Conservation (phyloP, 2,797 vertebrate genomes). For the Pipistrellus kuhlii region DNA sequence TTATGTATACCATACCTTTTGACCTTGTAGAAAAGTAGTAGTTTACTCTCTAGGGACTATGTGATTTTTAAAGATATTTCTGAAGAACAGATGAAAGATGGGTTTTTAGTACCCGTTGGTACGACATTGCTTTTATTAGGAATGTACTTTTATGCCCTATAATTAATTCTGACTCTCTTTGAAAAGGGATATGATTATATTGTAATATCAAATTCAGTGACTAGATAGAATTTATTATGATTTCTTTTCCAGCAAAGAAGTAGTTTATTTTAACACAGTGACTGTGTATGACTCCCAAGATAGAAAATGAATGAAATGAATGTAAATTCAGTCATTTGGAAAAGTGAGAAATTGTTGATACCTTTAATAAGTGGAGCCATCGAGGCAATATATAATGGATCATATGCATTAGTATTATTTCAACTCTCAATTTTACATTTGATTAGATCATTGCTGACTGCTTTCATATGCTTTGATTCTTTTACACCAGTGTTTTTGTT, state of each 20-base stretch:
- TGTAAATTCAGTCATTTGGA: neutral
- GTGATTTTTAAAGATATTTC: conserved; percentile 28
- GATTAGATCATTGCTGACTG: conserved; percentile 8
- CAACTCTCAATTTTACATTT: conserved; percentile 24
- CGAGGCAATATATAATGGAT: neutral
- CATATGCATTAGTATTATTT: neutral
- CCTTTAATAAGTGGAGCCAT: neutral
- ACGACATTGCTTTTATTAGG: neutral
- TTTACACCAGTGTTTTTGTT: neutral
- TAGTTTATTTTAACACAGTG: conserved; percentile 18
- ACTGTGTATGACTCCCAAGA: neutral
- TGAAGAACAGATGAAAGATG: neutral
- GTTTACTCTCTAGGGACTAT: neutral
- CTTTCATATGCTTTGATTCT: conserved; percentile 10
- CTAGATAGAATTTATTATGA: neutral
- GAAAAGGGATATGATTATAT: conserved; percentile 1
- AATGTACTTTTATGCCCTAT: neutral
- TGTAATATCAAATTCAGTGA: neutral
- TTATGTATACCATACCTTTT: neutral
- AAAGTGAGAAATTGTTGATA: neutral
- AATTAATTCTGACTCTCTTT: conserved; percentile 44
- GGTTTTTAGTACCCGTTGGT: neutral
- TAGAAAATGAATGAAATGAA: conserved; percentile 24
- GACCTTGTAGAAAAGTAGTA: conserved; percentile 2
- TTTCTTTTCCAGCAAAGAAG: neutral